Evolutionary conservation across 2,797 vertebrate genomes (phyloP).

Genomic region (Poecilia gillii): DNA sequence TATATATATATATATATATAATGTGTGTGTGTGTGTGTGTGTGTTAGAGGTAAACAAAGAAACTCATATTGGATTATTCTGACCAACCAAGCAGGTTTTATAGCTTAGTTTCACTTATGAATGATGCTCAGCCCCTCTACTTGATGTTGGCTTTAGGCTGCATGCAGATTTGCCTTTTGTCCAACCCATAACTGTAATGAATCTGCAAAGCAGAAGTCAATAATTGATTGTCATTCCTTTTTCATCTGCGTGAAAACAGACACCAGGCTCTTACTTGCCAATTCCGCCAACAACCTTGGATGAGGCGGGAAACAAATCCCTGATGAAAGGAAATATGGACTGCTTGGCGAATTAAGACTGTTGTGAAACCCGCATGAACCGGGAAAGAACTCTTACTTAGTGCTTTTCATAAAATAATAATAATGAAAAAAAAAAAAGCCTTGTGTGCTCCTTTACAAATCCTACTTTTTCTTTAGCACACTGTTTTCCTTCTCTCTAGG

Average conservation of each 20-base stretch:
- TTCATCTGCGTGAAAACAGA: conserved; percentile 37
- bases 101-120: conserved; percentile 22
- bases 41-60: neutral
- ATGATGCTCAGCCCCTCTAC: conserved; percentile 16
- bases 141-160: conserved; percentile 45
- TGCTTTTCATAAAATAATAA: conserved; percentile 36
- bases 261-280: conserved; percentile 36
- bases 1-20: too few species aligned
- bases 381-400: conserved; percentile 33
- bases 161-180: conserved; percentile 40
- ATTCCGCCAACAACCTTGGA: conserved; percentile 49
- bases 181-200: conserved; percentile 52
- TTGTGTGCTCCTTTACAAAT: conserved; percentile 9
- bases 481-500: conserved; percentile 38
- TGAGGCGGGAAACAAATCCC: conserved; percentile 43
- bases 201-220: conserved; percentile 51
- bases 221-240: conserved; percentile 23
- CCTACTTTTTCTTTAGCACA: conserved; percentile 14
- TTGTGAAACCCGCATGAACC: conserved; percentile 38
- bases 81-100: neutral
- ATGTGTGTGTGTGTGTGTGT: too few species aligned
- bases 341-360: conserved; percentile 53
- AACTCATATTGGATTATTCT: neutral
- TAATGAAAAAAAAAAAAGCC: conserved; percentile 37
- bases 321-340: conserved; percentile 19